Evolutionary conservation across 1,140 invertebrate genomes (phyloP), one percentile per base, ranked within the genome.

Genomic region (Hycleus cichorii): DNA sequence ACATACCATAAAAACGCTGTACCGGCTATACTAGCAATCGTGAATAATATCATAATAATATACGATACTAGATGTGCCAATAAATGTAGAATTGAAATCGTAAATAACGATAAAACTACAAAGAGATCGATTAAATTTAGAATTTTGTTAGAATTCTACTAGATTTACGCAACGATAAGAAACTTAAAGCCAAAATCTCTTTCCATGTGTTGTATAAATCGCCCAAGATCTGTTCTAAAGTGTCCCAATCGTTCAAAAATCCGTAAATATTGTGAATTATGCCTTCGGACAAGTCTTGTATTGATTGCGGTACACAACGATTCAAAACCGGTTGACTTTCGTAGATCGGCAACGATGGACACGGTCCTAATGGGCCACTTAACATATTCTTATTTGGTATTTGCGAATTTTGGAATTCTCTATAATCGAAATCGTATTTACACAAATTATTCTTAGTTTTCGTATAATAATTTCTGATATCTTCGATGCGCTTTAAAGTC

Each of bases 121-220:
- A 80, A 47, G 62, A 66, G 64, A 64, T 25, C 10, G 39, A 26
- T 55, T 18, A 38, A 9, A 10, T n/a, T 53, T 5, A 3, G 7
- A 32, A 5, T 7, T 5, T 4, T 32, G 32, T 32, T 32, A 18
- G 18, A 18, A 3, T 5, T 32, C 32, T 5, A 32, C 7, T 43
- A 5, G 43, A n/a, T 77, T 76, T 83, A 94, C 91, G 81, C 71
- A 94, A 82, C 46, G 92, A 83, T 58, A 94, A 74, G 61, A 89
- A 85, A 48, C 87, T 85, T 65, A 93, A 81, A n/a, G 82, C 84
- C 32, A 93, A 76, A 72, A 91, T 88, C 73, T 92, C 87, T 68
- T 84, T 83, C 89, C 90, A 93, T 27, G 89, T 89, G 64, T 85
- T 84, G 67, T 91, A 93, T 0, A 97, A 75, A 77, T 97, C 93